Base-by-base conservation (phyloP, 2,888 invertebrate species). In the Morinoia aosen region DNA sequence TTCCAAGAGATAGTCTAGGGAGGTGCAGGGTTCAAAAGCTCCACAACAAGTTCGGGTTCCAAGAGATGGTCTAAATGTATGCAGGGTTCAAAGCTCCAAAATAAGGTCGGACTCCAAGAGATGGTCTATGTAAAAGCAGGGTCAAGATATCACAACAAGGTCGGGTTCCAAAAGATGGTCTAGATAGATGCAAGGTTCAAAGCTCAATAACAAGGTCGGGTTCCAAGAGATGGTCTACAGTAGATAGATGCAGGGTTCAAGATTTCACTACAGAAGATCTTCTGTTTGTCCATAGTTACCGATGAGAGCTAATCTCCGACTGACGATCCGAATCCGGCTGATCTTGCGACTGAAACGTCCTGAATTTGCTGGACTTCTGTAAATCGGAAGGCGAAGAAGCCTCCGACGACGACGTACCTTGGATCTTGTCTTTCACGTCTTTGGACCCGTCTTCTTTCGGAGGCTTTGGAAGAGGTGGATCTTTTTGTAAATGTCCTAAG, bases 321-420 rank as follows among this genome's bases (percentile, higher is more conserved):
- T 64, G 58, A 5, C n/a, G 61, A 64, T 64, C 95, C 39, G 95
- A 61, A 33, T 95, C 95, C 64, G 19, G 39, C 10, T 64, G 61
- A 12, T 58, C 95, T n/a, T 57, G 56, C 25, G 95, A 95, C 64
- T 95, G 58, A n/a, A 95, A 95, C 2, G 95, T 95, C 58, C 95
- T 39, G 61, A 95, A 40, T 64, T 95, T 95, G 14, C 39, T 39
- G 10, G 95, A 95, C 40, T 95, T 95, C 57, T 95, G 95, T 39
- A 64, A 48, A 5, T 95, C 95, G 33, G 95, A 64, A 14, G 95
- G 64, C 48, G 95, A 64, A 48, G 95, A 95, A 33, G 95, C 40
- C 19, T 95, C 64, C 57, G 95, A 95, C 61, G 61, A 64, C 16
- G 95, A 93, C 16, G 93, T 19, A 19, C 93, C 58, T 93, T 93